A percentile compares a stretch with the other conserved stretches of the same genome.
Evolutionary conservation across 2,888 invertebrate genomes (phyloP).

Genomic region (Dendrolimus houi): DNA sequence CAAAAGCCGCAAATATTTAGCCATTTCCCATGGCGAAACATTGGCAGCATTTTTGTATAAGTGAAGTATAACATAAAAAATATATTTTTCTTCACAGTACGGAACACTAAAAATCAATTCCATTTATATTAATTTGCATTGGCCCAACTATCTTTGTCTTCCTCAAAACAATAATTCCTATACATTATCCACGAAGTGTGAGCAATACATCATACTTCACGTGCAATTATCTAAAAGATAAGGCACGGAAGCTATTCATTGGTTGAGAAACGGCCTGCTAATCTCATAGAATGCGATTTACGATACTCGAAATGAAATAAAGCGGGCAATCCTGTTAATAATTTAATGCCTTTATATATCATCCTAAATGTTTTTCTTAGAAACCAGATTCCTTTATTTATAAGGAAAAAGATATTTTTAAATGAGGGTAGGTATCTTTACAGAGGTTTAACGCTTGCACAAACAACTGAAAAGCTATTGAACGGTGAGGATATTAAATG

Average conservation of each 20-base stretch:
- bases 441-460: too few species aligned
- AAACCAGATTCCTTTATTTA: background rate
- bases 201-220: constrained; percentile 1
- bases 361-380: background rate
- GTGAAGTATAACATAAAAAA: too few species aligned
- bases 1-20: too few species aligned
- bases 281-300: constrained; percentile 3
- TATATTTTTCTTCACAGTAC: too few species aligned
- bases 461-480: too few species aligned
- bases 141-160: too few species aligned
- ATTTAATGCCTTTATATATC: constrained; percentile 1
- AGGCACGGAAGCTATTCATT: background rate
- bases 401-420: background rate
- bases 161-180: background rate
- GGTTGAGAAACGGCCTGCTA: background rate
- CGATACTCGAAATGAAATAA: constrained; percentile 2
- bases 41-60: too few species aligned
- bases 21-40: too few species aligned
- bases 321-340: background rate
- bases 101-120: too few species aligned
- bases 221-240: constrained; percentile 2
- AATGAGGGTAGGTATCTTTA: too few species aligned
- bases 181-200: background rate
- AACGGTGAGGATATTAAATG: too few species aligned
- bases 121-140: too few species aligned